A percentile compares a stretch with the other conserved stretches of the same genome.
Conservation (phyloP, 1,140 invertebrate genomes). For the Geopemphigus sp. region DNA sequence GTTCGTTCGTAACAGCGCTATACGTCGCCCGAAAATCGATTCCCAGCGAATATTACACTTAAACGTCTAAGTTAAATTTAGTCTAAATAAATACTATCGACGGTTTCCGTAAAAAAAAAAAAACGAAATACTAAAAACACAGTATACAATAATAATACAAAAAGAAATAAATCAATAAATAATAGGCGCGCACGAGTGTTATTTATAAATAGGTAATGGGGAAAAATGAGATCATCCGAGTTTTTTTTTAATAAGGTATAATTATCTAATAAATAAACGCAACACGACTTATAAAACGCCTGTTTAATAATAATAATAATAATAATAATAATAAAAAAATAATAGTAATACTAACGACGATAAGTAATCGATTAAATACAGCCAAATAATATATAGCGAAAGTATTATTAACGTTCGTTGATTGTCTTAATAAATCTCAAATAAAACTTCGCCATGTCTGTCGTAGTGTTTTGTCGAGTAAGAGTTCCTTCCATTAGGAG, state of each 20-base stretch:
- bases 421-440: constrained; percentile 8
- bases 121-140: neutral
- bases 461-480: neutral
- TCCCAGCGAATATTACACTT: too few relatives aligned
- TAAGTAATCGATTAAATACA: neutral
- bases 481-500: too few relatives aligned
- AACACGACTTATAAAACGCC: constrained; percentile 9
- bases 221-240: constrained; percentile 23
- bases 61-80: too few relatives aligned
- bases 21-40: neutral
- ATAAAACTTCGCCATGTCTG: neutral
- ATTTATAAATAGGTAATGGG: neutral
- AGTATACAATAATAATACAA: constrained; percentile 12
- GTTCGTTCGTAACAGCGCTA: neutral
- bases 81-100: neutral
- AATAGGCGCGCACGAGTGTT: neutral
- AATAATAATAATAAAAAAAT: neutral
- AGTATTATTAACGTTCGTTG: neutral
- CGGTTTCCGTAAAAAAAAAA: constrained; percentile 13
- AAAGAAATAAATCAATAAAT: constrained; percentile 11
- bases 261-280: constrained; percentile 5
- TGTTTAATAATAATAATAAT: neutral
- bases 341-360: neutral
- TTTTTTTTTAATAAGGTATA: neutral
- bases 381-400: neutral